phyloP scores from a whole-genome alignment of 2,113 vertebrate species.

The Channa maculata region DNA sequence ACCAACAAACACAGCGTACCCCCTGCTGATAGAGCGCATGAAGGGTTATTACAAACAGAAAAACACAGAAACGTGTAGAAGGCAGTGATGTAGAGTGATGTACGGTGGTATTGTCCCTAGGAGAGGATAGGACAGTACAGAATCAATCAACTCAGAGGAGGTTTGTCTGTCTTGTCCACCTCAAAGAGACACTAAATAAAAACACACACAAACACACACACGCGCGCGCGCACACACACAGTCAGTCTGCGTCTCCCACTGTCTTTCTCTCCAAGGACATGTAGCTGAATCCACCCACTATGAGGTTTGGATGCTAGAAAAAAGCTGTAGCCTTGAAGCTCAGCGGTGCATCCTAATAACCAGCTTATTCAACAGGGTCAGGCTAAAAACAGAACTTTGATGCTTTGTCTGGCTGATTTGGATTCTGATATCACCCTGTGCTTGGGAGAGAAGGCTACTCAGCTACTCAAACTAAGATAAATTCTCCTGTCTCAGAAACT shows the following conservation, averaged over 20 bases:
- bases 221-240: slow-evolving; percentile 22
- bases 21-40: slow-evolving; percentile 26
- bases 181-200: slow-evolving; percentile 57
- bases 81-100: slow-evolving; percentile 41
- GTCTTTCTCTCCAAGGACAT: slow-evolving; percentile 63
- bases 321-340: slow-evolving; percentile 64
- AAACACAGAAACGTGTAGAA: slow-evolving; percentile 30
- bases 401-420: slow-evolving; percentile 38
- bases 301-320: slow-evolving; percentile 53
- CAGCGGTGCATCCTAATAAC: slow-evolving; percentile 58
- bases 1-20: slow-evolving; percentile 56
- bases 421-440: not conserved
- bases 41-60: slow-evolving; percentile 48
- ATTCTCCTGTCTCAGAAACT: slow-evolving; percentile 64
- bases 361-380: slow-evolving; percentile 58
- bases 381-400: slow-evolving; percentile 61
- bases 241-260: slow-evolving; percentile 15
- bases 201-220: slow-evolving; percentile 20
- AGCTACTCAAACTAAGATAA: slow-evolving; percentile 69
- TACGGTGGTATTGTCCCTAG: slow-evolving; percentile 32
- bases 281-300: slow-evolving; percentile 55
- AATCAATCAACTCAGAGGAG: slow-evolving; percentile 68
- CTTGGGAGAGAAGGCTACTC: slow-evolving; percentile 40
- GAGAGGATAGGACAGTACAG: slow-evolving; percentile 45
- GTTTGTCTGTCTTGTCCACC: slow-evolving; percentile 64